Evolutionary conservation across 2,888 invertebrate genomes (phyloP).

Genomic region (Chydorus sphaericus): DNA sequence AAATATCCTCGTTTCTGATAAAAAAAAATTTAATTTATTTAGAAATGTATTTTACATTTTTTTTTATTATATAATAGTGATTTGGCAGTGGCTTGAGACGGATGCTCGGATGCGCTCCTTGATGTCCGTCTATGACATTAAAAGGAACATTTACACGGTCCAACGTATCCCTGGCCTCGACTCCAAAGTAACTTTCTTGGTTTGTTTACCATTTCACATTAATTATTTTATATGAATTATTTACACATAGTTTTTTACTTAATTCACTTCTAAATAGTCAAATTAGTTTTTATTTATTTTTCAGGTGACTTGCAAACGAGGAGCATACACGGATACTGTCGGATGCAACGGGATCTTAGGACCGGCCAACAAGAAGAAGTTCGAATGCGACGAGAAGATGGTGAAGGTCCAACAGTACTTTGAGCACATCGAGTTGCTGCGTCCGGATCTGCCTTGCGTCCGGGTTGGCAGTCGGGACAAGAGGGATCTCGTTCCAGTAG

Average conservation of each 20-base stretch:
- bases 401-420: slow-evolving; percentile 38
- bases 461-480: slow-evolving; percentile 55
- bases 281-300: no score
- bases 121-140: slow-evolving; percentile 17
- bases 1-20: neutral
- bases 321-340: slow-evolving; percentile 29
- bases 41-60: no score
- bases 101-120: neutral
- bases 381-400: slow-evolving; percentile 19
- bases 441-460: slow-evolving; percentile 64
- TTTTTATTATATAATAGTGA: slow-evolving; percentile 1
- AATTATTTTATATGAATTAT: no score
- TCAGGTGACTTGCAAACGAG: slow-evolving; percentile 9
- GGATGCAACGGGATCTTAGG: slow-evolving; percentile 32
- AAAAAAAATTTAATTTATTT: no score
- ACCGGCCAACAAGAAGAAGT: slow-evolving; percentile 25
- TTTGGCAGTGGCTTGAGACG: neutral
- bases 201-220: no score
- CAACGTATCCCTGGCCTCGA: slow-evolving; percentile 2
- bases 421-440: slow-evolving; percentile 30
- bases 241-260: no score
- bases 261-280: no score
- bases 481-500: slow-evolving; percentile 64
- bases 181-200: no score
- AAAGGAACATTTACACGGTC: slow-evolving; percentile 16